Evolutionary conservation across 2,113 vertebrate species (phyloP).

Genomic region (Melanocharis versteri): DNA sequence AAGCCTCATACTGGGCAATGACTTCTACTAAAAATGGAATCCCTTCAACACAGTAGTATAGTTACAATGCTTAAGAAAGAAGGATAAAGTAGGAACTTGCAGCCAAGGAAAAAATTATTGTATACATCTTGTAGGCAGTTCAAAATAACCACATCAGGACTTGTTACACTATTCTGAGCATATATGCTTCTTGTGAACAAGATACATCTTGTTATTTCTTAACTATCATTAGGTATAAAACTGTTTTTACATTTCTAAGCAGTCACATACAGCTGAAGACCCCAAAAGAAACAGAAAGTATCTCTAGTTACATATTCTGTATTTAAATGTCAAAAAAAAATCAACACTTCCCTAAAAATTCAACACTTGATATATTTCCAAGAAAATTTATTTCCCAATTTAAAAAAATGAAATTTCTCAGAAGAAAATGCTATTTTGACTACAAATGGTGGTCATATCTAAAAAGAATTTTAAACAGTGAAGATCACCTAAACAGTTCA

Average conservation of each 20-base stretch:
- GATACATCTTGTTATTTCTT: neutral
- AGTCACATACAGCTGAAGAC: neutral
- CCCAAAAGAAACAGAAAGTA: neutral
- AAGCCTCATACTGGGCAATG: neutral
- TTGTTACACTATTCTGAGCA: neutral
- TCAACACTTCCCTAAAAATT: neutral
- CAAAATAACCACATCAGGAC: neutral
- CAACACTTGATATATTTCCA: neutral
- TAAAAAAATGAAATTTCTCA: neutral
- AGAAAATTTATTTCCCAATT: neutral
- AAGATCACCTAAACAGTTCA: neutral
- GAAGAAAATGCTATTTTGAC: neutral
- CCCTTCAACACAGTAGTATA: neutral
- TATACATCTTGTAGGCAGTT: neutral
- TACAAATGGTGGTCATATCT: neutral
- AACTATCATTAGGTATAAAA: neutral
- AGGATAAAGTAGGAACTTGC: neutral
- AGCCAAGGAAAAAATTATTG: neutral
- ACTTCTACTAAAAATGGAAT: neutral
- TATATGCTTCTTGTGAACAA: neutral
- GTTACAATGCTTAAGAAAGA: neutral
- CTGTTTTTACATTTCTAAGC: neutral
- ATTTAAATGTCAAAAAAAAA: neutral
- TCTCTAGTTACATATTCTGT: neutral
- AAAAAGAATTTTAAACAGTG: neutral